Evolutionary conservation across 2,888 invertebrate species (phyloP), one percentile per base, ranked within the genome.

Genomic region (Trilocha varians): DNA sequence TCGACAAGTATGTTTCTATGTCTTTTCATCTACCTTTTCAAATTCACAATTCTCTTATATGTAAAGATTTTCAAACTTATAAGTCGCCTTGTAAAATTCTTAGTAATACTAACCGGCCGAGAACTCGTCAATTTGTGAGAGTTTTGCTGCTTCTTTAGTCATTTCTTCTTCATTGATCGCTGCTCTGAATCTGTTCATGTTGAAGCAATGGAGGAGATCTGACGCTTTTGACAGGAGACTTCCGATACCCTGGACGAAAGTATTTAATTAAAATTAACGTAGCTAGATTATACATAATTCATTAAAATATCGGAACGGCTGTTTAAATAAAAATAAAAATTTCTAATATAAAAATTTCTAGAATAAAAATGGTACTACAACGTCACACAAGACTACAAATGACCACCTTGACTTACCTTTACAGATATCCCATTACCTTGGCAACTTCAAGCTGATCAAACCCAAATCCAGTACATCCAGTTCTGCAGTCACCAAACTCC

Each of bases 61-160:
- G n/a, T n/a, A n/a, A n/a, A n/a, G n/a, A 3, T 5, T 6, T 25
- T 25, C 25, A 6, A 6, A 25, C 6, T 25, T 6, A 25, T 9
- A 25, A 25, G 1, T 6, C 2, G 6, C 25, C 25, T 25, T 3
- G 1, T 25, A 3, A 25, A 25, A 9, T 3, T 25, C 25, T 25
- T n/a, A n/a, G 36, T 6, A 13, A 6, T 32, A 34, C 46, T 43
- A 66, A 61, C 90, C 93, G 5, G 93, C 94, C 59, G 93, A 88
- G 51, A 94, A 90, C 38, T 91, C 88, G 50, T 91, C 89, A 43
- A 88, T 71, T 13, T 83, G 64, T 41, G 88, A 87, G 9, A 93
- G 77, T 5, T 73, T 61, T 2, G 87, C 88, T 0, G 92, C 92
- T 1, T 83, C 73, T 32, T 75, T 72, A 36, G 88, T 87, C 15